Conservation (phyloP, 2,888 invertebrate genomes). For the Drosophila eohydei region DNA sequence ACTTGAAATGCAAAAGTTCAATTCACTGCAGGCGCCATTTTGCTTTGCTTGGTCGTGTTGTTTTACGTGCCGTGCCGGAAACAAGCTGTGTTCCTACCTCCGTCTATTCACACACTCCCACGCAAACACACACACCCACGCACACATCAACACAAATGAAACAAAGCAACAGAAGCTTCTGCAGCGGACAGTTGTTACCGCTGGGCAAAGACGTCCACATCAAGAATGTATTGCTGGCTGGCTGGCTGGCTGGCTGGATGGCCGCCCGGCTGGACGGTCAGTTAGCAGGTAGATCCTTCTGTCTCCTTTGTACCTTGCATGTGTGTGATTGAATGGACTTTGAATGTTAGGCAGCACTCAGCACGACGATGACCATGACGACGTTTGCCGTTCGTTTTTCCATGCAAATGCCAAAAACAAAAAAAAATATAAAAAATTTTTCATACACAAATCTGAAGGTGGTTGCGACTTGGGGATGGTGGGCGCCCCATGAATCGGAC, state of each 20-base stretch:
- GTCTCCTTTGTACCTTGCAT: conserved; percentile 22
- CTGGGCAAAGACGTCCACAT: conserved; percentile 71
- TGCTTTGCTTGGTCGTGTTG: conserved; percentile 73
- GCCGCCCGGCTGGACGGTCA: conserved; percentile 25
- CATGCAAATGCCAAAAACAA: conserved; percentile 67
- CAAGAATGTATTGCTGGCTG: conserved; percentile 40
- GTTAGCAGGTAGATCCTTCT: conserved; percentile 36
- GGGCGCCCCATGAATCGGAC: not conserved
- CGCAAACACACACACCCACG: conserved; percentile 10
- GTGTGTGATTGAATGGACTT: conserved; percentile 72
- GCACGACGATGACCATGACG: conserved; percentile 55
- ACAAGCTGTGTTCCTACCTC: conserved; percentile 53
- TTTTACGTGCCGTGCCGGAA: conserved; percentile 67
- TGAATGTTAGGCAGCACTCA: conserved; percentile 68
- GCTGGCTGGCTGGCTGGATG: conserved; percentile 20
- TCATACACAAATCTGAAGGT: conserved; percentile 67
- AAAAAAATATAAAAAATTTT: conserved; percentile 61
- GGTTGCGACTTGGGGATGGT: conserved; percentile 6
- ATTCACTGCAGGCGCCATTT: conserved; percentile 74
- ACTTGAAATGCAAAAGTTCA: conserved; percentile 79
- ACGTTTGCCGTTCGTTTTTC: conserved; percentile 62
- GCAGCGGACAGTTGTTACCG: conserved; percentile 76
- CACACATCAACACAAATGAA: conserved; percentile 43
- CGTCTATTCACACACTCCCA: conserved; percentile 16
- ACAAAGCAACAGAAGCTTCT: conserved; percentile 70